Evolutionary conservation across 2,888 invertebrate genomes (phyloP).

Genomic region (Uloborus plumipes): DNA sequence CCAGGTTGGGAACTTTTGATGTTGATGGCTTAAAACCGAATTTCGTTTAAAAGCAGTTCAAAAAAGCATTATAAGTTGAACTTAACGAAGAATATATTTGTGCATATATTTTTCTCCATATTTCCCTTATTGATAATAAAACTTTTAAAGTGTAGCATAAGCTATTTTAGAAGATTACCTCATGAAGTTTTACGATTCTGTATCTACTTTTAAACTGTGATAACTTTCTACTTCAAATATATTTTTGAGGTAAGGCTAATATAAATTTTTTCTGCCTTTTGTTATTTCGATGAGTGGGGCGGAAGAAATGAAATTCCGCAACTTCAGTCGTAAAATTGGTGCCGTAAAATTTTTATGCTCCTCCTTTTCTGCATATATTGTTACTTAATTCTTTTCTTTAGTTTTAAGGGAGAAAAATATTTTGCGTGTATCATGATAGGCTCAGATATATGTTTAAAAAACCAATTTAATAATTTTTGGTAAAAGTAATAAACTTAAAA

Average conservation of each 20-base stretch:
- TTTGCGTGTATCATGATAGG: too few species aligned
- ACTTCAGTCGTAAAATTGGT: constrained; percentile 15
- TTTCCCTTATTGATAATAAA: constrained; percentile 35
- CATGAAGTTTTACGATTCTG: constrained; percentile 28
- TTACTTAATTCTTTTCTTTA: constrained; percentile 35
- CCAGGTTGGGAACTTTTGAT: too few species aligned
- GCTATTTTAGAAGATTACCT: constrained; percentile 28
- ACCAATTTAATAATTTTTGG: too few species aligned
- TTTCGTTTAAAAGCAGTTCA: too few species aligned
- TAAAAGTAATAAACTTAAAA: too few species aligned
- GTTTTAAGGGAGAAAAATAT: too few species aligned
- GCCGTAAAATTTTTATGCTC: constrained; percentile 46
- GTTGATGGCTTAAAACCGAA: too few species aligned
- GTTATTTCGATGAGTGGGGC: constrained; percentile 23
- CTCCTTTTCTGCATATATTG: constrained; percentile 14
- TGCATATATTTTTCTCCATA: background rate
- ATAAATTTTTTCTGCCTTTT: constrained; percentile 1
- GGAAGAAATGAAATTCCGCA: constrained; percentile 47
- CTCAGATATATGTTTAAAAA: too few species aligned
- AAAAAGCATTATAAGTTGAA: too few species aligned
- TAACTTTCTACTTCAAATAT: constrained; percentile 21
- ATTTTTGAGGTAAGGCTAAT: constrained; percentile 16
- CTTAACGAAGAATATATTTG: too few species aligned
- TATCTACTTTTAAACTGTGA: constrained; percentile 43
- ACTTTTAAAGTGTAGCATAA: constrained; percentile 29